Evolutionary conservation across 2,797 vertebrate species (phyloP), one percentile per base, ranked within the genome.

Genomic region (Natrix natrix): DNA sequence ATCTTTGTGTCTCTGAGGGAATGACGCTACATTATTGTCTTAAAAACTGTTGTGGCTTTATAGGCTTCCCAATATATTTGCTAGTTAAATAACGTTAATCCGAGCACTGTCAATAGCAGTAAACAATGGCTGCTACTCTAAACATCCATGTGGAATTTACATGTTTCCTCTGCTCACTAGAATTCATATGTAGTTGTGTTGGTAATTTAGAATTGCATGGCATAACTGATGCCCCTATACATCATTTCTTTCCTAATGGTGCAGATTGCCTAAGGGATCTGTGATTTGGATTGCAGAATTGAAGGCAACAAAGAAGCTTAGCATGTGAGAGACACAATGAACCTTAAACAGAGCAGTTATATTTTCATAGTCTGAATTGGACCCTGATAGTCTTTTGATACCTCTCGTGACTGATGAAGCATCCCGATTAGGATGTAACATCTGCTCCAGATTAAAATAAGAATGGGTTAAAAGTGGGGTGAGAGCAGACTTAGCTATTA

Each of bases 21-120:
- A 3, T 10, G n/a, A 92, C 24, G 24, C 32, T 56, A 11, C 22
- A 6, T 63, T 43, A 22, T 22, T 7, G 56, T 20, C 28, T 88
- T 17, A 55, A 26, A 57, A 26, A 57, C n/a, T 60, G 6, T 63
- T 66, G 7, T n/a, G 28, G n/a, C 13, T 32, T 28, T 56, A 43
- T 89, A 22, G 55, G 32, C 26, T 89, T 26, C 57, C 69, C 26
- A 16, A 0, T 91, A 37, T 94, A 92, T 94, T 90, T 91, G 0
- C 63, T 92, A 54, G 16, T 94, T 92, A 93, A 93, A 92, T 91
- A 92, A 83, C 90, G 32, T 74, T 86, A 92, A 92, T 91, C 91
- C 5, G 60, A 94, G 22, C 17, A 93, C 94, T 93, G 92, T 93
- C 88, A 90, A 48, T 17, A 91, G 90, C 95, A 91, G 87, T 26